Conservation (phyloP, 2,888 invertebrate species). For the Pocota personata region DNA sequence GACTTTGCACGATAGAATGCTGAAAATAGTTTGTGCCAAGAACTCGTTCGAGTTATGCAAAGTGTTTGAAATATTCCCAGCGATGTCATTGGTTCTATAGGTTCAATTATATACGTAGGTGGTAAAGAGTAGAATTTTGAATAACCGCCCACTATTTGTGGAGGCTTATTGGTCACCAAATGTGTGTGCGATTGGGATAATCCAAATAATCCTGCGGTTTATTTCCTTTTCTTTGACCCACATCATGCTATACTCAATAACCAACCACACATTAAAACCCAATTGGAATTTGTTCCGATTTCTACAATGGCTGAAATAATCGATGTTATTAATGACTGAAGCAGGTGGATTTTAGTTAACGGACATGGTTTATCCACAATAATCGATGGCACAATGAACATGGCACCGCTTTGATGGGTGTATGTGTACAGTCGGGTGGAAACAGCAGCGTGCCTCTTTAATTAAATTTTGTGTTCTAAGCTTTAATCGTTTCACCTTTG, state of each 20-base stretch:
- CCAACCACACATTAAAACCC: slow-evolving; percentile 50
- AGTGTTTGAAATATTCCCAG: not conserved
- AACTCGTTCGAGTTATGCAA: not conserved
- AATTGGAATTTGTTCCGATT: slow-evolving; percentile 33
- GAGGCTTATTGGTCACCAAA: slow-evolving; percentile 21
- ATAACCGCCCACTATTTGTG: slow-evolving; percentile 33
- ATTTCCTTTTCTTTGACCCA: slow-evolving; percentile 56
- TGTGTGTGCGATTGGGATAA: slow-evolving; percentile 17
- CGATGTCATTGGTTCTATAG: not conserved
- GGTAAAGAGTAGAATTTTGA: not conserved
- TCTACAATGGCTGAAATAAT: slow-evolving; percentile 39
- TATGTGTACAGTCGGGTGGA: not conserved
- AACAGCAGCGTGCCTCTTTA: not conserved
- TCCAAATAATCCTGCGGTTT: slow-evolving; percentile 47
- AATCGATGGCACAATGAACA: slow-evolving; percentile 6
- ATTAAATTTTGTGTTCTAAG: not conserved
- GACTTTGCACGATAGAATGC: slow-evolving; percentile 7
- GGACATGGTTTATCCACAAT: slow-evolving; percentile 24
- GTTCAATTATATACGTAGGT: not conserved
- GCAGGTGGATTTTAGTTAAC: slow-evolving; percentile 46
- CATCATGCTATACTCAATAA: slow-evolving; percentile 38
- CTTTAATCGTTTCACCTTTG: not conserved
- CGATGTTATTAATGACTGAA: slow-evolving; percentile 50
- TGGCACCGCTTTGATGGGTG: not conserved
- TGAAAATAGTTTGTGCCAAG: not conserved